A percentile compares a stretch with the other conserved stretches of the same genome.
Conservation (phyloP, 2,797 vertebrate species). For the Leontopithecus rosalia region DNA sequence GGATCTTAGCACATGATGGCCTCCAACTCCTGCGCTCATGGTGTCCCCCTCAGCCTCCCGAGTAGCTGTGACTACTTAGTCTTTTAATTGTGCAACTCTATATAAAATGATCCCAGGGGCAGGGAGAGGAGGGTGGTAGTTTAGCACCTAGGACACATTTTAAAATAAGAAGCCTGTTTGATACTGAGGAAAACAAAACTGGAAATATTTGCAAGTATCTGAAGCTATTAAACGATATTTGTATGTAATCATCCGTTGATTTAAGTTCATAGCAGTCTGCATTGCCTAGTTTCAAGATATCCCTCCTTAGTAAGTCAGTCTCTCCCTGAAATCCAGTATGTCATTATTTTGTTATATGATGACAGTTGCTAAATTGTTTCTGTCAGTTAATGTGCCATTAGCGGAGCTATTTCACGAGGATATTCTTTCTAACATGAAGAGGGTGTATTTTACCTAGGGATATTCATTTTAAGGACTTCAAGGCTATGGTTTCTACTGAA, state of each 20-base stretch:
- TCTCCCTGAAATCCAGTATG: neutral
- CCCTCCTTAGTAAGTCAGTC: neutral
- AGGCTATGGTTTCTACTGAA: neutral
- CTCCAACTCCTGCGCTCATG: no score
- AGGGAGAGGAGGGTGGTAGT: neutral
- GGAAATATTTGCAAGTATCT: neutral
- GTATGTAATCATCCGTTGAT: neutral
- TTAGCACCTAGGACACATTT: neutral
- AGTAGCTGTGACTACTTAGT: neutral
- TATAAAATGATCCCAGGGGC: neutral
- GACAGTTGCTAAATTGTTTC: neutral
- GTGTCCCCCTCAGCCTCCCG: neutral
- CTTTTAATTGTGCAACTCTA: neutral
- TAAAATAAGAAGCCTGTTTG: neutral
- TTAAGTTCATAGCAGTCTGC: neutral
- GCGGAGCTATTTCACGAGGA: neutral
- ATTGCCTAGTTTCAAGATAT: neutral
- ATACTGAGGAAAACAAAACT: neutral
- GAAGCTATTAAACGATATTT: neutral
- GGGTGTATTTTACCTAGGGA: neutral
- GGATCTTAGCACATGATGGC: no score
- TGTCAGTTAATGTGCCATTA: neutral
- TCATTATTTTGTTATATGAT: slow-evolving; percentile 20
- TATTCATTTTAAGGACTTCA: neutral
- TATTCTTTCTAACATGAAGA: neutral